Base-by-base conservation (phyloP, 2,888 invertebrate genomes). In the Drosophila histrio region DNA sequence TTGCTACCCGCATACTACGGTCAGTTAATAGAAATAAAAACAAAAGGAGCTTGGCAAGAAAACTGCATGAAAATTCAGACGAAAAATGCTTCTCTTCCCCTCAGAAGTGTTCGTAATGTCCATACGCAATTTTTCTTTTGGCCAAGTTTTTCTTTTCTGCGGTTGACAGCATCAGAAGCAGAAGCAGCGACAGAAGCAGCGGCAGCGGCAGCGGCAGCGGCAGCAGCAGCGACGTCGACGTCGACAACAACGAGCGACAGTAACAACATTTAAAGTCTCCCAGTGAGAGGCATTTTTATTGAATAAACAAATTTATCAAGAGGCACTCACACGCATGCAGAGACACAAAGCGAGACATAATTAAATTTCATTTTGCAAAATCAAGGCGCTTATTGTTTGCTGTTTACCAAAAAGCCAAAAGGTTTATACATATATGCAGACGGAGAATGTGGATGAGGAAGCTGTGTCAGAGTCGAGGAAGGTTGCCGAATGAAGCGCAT, bases 311-410 rank as follows among this genome's bases (percentile, higher is more conserved):
- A 85, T 85, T 82, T 79, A 71, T 81, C 63, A 72, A 69, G 60
- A 62, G 39, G 39, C 34, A 63, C 59, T 56, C 64, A 50, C 47
- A 60, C 61, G 41, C 57, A 52, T 47, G 28, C 53, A 34, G 26
- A 28, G 19, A 61, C 58, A 66, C 59, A 79, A 67, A 72, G 70
- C 70, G 57, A 71, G 36, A 44, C 68, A 74, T 83, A 83, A 86
- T 86, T 86, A 73, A 81, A 81, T 86, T 85, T 81, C 58, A 70
- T 79, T 74, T 69, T 76, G 69, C 80, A 86, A 85, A 83, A 83
- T 83, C 83, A 83, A 77, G 77, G 66, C 70, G 70, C 76, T 67
- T 67, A 83, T 83, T 83, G 83, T 83, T 78, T 76, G 68, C 58
- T 67, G 59, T 66, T 70, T 72, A 62, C 56, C 64, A 50, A 68